Conservation (phyloP, 2,113 vertebrate genomes). For the Chamaea fasciata region DNA sequence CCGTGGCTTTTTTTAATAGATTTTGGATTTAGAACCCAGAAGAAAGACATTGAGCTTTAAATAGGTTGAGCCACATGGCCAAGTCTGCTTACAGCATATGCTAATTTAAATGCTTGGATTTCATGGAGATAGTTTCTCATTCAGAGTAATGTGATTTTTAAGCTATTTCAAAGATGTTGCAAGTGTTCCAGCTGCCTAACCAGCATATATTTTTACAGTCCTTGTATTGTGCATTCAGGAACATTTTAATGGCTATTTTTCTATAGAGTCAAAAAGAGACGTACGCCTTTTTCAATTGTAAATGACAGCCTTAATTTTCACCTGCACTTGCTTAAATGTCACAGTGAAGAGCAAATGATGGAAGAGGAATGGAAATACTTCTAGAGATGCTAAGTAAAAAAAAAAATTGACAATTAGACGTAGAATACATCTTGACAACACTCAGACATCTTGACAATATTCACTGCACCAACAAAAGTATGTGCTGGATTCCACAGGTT, state of each 20-base stretch:
- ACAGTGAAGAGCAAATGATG: neutral
- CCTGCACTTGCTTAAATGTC: constrained; percentile 15
- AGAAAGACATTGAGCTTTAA: constrained; percentile 38
- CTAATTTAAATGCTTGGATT: constrained; percentile 52
- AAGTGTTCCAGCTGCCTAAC: constrained; percentile 49
- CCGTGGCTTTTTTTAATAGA: neutral
- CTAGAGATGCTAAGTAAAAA: neutral
- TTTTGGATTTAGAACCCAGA: neutral
- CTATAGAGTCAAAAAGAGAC: neutral
- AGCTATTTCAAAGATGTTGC: constrained; percentile 36
- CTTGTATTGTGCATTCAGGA: constrained; percentile 23
- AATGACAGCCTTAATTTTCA: constrained; percentile 23
- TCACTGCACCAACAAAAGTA: neutral
- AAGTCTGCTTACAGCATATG: constrained; percentile 38
- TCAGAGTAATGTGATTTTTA: constrained; percentile 52
- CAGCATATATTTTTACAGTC: constrained; percentile 4
- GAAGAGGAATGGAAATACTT: neutral
- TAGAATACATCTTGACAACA: neutral
- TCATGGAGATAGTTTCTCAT: constrained; percentile 27
- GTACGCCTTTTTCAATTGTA: neutral
- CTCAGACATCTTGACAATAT: neutral
- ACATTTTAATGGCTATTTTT: constrained; percentile 52
- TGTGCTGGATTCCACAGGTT: neutral
- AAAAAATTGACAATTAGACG: neutral
- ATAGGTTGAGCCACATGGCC: constrained; percentile 17